Conservation (phyloP, 2,797 vertebrate genomes). For the Pitangus sulphuratus region DNA sequence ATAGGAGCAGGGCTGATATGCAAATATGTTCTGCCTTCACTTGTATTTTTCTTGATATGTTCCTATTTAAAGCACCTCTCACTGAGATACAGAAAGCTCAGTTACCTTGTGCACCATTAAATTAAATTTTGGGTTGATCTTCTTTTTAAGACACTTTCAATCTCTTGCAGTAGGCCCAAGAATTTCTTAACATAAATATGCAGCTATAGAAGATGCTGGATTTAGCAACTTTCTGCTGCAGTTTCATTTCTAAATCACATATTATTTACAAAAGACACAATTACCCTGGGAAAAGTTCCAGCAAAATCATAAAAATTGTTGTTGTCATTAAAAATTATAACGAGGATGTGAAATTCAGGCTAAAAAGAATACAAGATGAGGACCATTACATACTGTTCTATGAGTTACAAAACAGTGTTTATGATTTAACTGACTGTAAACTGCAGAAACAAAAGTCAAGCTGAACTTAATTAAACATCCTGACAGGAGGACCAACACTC, state of each 20-base stretch:
- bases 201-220: background rate
- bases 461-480: background rate
- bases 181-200: background rate
- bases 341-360: background rate
- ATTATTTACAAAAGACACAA: conserved; percentile 12
- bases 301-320: conserved; percentile 8
- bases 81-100: background rate
- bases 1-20: background rate
- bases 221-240: background rate
- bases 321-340: conserved; percentile 42
- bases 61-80: background rate
- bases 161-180: background rate
- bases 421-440: conserved; percentile 17
- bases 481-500: background rate
- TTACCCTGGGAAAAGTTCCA: conserved; percentile 29
- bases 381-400: background rate
- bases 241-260: background rate
- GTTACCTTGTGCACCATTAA: background rate
- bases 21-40: background rate
- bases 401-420: background rate
- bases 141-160: background rate
- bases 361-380: conserved; percentile 16
- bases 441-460: background rate
- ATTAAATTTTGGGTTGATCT: background rate
- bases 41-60: background rate